A percentile compares a stretch with the other conserved stretches of the same genome.
Conservation (phyloP, 2,113 vertebrate genomes). For the Oxyura jamaicensis region DNA sequence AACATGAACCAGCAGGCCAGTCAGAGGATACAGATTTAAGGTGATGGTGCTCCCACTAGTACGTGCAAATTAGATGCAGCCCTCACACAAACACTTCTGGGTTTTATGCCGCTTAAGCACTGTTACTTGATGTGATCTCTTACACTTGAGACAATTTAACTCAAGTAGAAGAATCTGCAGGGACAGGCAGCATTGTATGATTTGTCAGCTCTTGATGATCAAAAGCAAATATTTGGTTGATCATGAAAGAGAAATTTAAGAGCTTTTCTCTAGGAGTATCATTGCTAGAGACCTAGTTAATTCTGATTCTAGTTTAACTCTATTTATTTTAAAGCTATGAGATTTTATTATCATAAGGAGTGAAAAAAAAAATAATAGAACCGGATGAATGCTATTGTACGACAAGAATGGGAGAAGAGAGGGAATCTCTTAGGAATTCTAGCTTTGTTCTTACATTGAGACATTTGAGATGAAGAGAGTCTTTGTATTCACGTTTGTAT, state of each 20-base stretch:
- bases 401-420: neutral
- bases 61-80: neutral
- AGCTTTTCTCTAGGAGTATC: neutral
- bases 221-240: neutral
- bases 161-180: neutral
- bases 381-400: neutral
- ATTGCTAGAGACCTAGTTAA: neutral
- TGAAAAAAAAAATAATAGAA: neutral
- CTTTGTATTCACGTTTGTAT: conserved; percentile 49
- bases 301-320: neutral
- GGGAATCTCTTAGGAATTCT: neutral
- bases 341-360: neutral
- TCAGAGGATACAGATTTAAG: neutral
- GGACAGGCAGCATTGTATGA: neutral
- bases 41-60: neutral
- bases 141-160: neutral
- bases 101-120: neutral
- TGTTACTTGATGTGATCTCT: neutral
- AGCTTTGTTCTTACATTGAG: neutral
- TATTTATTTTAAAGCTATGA: neutral
- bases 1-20: neutral
- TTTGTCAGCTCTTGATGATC: neutral
- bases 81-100: neutral
- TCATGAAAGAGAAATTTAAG: neutral
- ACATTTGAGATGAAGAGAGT: neutral